phyloP scores from a whole-genome alignment of 2,797 vertebrate genomes.

The Parambassis ranga region DNA sequence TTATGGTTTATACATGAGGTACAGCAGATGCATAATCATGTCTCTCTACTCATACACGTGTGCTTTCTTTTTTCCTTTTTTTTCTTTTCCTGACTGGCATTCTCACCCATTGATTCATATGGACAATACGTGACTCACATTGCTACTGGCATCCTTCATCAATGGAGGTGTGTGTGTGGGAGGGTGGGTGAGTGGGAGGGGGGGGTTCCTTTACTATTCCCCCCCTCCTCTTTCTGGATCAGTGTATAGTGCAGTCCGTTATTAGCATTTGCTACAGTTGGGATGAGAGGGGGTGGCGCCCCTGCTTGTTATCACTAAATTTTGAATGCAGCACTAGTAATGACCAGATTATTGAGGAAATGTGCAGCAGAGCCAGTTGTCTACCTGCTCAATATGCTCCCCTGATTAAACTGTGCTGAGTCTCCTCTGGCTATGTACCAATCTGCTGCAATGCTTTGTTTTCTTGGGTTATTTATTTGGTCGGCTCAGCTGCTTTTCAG shows the following conservation, averaged over 20 bases:
- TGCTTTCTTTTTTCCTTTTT: too few relatives aligned
- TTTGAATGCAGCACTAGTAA: conserved; percentile 14
- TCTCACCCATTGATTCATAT: conserved; percentile 60
- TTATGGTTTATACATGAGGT: conserved; percentile 81
- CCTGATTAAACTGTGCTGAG: conserved; percentile 30
- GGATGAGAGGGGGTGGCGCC: background rate
- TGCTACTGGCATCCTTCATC: conserved; percentile 35
- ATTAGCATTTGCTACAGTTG: conserved; percentile 30
- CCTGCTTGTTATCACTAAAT: conserved; percentile 24
- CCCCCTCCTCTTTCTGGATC: conserved; percentile 6
- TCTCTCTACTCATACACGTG: conserved; percentile 50
- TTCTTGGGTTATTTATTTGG: conserved; percentile 46
- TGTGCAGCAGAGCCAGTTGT: background rate
- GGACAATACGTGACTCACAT: conserved; percentile 53
- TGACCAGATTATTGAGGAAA: conserved; percentile 1
- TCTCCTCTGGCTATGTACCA: conserved; percentile 30
- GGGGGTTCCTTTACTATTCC: conserved; percentile 2
- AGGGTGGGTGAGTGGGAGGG: background rate
- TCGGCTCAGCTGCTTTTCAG: conserved; percentile 46
- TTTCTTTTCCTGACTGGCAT: conserved; percentile 23
- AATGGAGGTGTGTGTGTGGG: conserved; percentile 1
- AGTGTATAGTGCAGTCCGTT: conserved; percentile 14
- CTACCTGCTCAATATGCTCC: conserved; percentile 6
- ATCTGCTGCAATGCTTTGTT: conserved; percentile 38
- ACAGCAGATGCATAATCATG: conserved; percentile 73